phyloP scores from a whole-genome alignment of 2,888 invertebrate species.

The Euspilapteryx auroguttella region DNA sequence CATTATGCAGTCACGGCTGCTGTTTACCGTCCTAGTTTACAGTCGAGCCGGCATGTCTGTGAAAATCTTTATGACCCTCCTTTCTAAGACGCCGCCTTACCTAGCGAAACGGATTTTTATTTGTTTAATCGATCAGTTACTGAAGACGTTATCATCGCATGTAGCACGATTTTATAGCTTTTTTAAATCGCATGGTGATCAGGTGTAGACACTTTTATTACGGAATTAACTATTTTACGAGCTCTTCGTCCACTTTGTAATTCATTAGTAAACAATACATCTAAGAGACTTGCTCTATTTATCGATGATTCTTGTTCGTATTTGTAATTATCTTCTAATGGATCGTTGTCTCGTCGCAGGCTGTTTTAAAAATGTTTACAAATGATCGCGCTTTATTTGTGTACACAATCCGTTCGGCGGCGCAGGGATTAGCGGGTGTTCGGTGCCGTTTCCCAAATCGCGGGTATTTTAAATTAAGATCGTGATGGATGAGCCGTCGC shows the following conservation, averaged over 20 bases:
- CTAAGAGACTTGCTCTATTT: no score
- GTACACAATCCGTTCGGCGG: conserved; percentile 28
- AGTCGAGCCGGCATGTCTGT: no score
- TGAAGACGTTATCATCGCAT: conserved; percentile 42
- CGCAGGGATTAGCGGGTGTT: conserved; percentile 37
- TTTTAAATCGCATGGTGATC: conserved; percentile 42
- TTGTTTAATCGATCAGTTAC: conserved; percentile 57
- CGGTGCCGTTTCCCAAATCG: conserved; percentile 39
- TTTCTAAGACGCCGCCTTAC: conserved; percentile 52
- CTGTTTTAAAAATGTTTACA: conserved; percentile 33
- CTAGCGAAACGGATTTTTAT: conserved; percentile 55
- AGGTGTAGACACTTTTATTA: conserved; percentile 50
- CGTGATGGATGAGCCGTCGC: conserved; percentile 52
- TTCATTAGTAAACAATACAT: conserved; percentile 28
- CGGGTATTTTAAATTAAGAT: conserved; percentile 54
- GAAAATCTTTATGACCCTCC: no score
- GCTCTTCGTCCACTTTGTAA: conserved; percentile 47
- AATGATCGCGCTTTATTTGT: conserved; percentile 32
- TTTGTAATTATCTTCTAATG: no score
- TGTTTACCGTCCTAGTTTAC: conserved; percentile 57
- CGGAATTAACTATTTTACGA: conserved; percentile 49
- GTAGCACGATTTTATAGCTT: conserved; percentile 43
- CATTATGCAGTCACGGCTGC: conserved; percentile 51
- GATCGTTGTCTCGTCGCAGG: no score
- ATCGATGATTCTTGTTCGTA: no score